A percentile compares a stretch with the other conserved stretches of the same genome.
These are phyloP conservation scores for Scolopax mira DNA, from an alignment of 2,113 vertebrate genomes.

Conservation along the genomic window DNA sequence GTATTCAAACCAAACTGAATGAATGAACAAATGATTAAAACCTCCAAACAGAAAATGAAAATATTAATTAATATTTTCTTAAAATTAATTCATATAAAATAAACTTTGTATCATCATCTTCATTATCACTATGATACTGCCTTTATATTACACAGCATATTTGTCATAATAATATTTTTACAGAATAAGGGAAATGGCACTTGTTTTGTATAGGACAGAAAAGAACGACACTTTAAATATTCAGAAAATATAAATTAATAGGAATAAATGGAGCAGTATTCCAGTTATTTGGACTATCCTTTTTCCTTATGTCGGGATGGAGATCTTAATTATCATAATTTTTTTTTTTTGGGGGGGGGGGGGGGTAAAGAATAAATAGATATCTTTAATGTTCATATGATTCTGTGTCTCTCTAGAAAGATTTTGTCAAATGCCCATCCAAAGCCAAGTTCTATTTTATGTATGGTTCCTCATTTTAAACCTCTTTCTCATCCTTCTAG, in stretches of 20 bases:
- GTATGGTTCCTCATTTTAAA: background rate
- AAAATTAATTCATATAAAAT: background rate
- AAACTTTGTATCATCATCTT: background rate
- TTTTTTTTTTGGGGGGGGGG: too few relatives aligned
- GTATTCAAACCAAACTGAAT: background rate
- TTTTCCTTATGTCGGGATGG: background rate
- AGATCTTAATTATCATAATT: too few relatives aligned
- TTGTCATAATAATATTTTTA: background rate
- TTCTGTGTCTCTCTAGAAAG: background rate
- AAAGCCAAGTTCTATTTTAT: background rate
- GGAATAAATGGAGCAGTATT: background rate
- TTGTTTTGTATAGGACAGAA: background rate
- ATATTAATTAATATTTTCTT: background rate
- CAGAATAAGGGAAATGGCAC: background rate
- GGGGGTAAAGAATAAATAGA: background rate
- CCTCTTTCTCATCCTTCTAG: background rate
- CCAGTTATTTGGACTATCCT: background rate
- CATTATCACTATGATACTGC: background rate
- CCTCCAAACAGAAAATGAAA: background rate
- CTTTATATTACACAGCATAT: background rate
- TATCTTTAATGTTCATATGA: background rate
- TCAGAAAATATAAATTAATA: background rate
- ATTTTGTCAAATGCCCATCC: background rate
- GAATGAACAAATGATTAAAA: background rate
- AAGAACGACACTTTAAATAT: background rate